These are phyloP conservation scores for Drosophila paranaensis DNA, from an alignment of 2,888 invertebrate species.

Conservation along the genomic window DNA sequence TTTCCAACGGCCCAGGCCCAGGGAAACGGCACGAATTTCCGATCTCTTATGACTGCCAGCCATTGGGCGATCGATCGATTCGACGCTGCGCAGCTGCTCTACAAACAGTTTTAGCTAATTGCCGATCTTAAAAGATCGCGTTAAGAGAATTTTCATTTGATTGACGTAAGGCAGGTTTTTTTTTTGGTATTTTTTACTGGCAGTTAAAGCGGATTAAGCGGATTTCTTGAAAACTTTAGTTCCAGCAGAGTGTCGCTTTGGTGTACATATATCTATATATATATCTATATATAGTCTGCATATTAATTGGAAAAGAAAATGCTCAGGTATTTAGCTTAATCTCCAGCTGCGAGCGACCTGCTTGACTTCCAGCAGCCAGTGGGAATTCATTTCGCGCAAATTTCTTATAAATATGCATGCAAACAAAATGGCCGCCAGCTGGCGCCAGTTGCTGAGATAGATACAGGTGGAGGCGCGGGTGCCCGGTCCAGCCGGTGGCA, in stretches of 20 bases:
- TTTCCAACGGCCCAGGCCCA: slow-evolving; percentile 32
- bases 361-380: slow-evolving; percentile 21
- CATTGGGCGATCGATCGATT: slow-evolving; percentile 10
- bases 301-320: slow-evolving; percentile 61
- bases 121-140: slow-evolving; percentile 1
- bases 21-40: slow-evolving; percentile 12
- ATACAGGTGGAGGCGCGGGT: slow-evolving; percentile 13
- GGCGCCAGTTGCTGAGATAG: slow-evolving; percentile 40
- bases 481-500: slow-evolving; percentile 7
- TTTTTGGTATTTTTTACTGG: not conserved
- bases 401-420: slow-evolving; percentile 80
- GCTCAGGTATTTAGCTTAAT: slow-evolving; percentile 57
- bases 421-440: slow-evolving; percentile 50
- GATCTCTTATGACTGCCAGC: slow-evolving; percentile 37
- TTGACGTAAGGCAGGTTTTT: not conserved
- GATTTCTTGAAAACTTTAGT: slow-evolving; percentile 43
- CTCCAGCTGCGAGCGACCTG: slow-evolving; percentile 11
- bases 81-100: slow-evolving; percentile 2
- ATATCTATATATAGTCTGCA: slow-evolving; percentile 28
- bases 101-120: slow-evolving; percentile 1
- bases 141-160: slow-evolving; percentile 3
- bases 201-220: slow-evolving; percentile 2
- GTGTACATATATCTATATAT: slow-evolving; percentile 19
- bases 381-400: slow-evolving; percentile 60
- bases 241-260: slow-evolving; percentile 13